Percentiles rank a stretch among this genome's conserved stretches.
Evolutionary conservation across 2,113 vertebrate species (phyloP).

Genomic region (Poeciliopsis retropinna): DNA sequence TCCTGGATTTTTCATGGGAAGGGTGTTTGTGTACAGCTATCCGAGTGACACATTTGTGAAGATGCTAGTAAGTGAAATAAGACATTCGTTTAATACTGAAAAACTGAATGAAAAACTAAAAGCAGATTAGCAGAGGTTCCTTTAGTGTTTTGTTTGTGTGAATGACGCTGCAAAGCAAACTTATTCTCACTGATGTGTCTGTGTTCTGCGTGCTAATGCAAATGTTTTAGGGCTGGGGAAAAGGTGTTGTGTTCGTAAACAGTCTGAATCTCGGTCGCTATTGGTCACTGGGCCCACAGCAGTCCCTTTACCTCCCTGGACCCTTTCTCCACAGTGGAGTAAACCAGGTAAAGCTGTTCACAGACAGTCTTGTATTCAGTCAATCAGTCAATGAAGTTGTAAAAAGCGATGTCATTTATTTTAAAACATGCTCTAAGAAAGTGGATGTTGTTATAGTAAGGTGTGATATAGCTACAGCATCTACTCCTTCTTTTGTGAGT

Average conservation of each 20-base stretch:
- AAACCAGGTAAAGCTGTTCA: constrained; percentile 83
- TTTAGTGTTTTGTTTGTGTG: not conserved
- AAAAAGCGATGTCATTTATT: not conserved
- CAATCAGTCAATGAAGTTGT: too few species aligned
- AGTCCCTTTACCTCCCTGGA: constrained; percentile 90
- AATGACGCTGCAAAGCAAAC: not conserved
- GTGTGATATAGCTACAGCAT: too few species aligned
- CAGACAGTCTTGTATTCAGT: not conserved
- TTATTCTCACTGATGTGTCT: not conserved
- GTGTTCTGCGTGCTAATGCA: not conserved
- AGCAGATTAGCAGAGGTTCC: not conserved
- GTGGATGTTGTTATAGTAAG: too few species aligned
- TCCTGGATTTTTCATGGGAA: constrained; percentile 89
- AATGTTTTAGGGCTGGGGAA: constrained; percentile 88
- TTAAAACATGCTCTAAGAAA: not conserved
- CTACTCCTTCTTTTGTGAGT: too few species aligned
- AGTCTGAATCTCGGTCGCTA: constrained; percentile 91
- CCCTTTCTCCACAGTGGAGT: constrained; percentile 85
- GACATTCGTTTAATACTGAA: not conserved
- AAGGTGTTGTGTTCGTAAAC: constrained; percentile 92
- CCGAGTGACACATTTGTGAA: constrained; percentile 91
- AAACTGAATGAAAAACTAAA: too few species aligned
- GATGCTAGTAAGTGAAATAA: constrained; percentile 81
- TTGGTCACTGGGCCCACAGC: constrained; percentile 95
- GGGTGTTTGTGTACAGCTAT: constrained; percentile 81